Base-by-base conservation (phyloP, 2,797 vertebrate species). In the Urocyon cinereoargenteus region DNA sequence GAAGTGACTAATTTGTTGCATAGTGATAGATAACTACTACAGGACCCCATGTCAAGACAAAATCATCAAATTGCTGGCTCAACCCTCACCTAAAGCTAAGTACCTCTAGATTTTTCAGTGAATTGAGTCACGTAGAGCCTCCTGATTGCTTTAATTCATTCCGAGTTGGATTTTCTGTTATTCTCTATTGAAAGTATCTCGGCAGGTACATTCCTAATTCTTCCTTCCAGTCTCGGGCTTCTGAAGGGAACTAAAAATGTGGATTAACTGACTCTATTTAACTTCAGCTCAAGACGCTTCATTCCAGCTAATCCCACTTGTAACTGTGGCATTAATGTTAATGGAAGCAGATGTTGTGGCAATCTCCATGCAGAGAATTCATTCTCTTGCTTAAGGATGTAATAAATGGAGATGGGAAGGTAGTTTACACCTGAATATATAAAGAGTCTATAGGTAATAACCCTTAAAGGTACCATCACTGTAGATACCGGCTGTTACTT, bases 371-470 rank as follows among this genome's bases (percentile, higher is more conserved):
- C 82, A 40, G 57, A 70, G 31, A 88, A 62, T 51, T 85, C 85
- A 36, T 90, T 95, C 79, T 70, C 75, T 95, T 85, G 72, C 49
- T 87, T 96, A 77, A 85, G 86, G 79, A 81, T 36, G 24, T 26
- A 77, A 96, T 55, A 82, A 91, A 73, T 79, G 55, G 49, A 97
- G 84, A 91, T 22, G 11, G 34, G 51, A 73, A 90, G 3, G 24
- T 21, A 73, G 78, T 61, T 95, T 45, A 24, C 78, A 31, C 86
- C 92, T 93, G 89, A 83, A 90, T 86, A 31, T 57, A 70, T 82
- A 86, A 66, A 83, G 57, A 61, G 66, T 49, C 84, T 45, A 34
- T 5, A 81, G 73, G 61, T 81, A 91, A 84, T 6, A 78, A 73
- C 34, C 45, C 89, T 90, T 68, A 73, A 82, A 73, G 49, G 64